Evolutionary conservation across 1,140 invertebrate species (phyloP).

Genomic region (Diachasma alloeum): DNA sequence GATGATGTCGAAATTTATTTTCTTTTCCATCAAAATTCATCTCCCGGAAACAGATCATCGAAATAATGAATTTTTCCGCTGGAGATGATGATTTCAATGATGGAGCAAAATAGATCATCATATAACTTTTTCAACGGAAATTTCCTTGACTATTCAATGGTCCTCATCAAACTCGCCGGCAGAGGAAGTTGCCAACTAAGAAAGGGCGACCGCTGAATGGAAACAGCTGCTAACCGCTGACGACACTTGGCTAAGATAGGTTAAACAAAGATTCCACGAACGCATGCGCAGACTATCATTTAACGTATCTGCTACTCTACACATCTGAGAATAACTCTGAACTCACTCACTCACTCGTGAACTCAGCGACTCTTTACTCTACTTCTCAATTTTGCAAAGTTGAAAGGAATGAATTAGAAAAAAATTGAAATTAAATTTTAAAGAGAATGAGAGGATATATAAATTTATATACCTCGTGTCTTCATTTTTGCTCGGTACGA

Average conservation of each 20-base stretch:
- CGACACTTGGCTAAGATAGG: conserved; percentile 31
- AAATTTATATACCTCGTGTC: conserved; percentile 45
- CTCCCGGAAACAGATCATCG: too few species aligned
- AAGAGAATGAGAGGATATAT: conserved; percentile 15
- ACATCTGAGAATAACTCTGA: neutral
- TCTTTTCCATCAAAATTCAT: too few species aligned
- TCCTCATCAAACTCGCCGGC: neutral
- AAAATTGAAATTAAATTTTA: neutral
- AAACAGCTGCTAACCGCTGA: conserved; percentile 59
- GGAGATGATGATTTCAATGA: too few species aligned
- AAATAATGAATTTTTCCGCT: too few species aligned
- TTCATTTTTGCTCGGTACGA: conserved; percentile 47
- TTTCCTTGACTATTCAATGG: too few species aligned
- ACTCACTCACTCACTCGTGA: neutral
- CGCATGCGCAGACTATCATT: neutral
- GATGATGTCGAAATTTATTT: too few species aligned
- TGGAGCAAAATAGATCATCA: too few species aligned
- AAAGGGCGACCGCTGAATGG: conserved; percentile 56
- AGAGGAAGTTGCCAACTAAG: conserved; percentile 55
- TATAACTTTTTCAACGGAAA: too few species aligned
- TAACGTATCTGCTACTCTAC: neutral
- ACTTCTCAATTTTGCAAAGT: too few species aligned
- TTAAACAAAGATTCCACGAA: neutral
- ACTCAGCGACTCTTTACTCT: too few species aligned
- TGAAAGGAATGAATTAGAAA: too few species aligned